Evolutionary conservation across 2,888 invertebrate genomes (phyloP).

Genomic region (Diplazon laetatorius): DNA sequence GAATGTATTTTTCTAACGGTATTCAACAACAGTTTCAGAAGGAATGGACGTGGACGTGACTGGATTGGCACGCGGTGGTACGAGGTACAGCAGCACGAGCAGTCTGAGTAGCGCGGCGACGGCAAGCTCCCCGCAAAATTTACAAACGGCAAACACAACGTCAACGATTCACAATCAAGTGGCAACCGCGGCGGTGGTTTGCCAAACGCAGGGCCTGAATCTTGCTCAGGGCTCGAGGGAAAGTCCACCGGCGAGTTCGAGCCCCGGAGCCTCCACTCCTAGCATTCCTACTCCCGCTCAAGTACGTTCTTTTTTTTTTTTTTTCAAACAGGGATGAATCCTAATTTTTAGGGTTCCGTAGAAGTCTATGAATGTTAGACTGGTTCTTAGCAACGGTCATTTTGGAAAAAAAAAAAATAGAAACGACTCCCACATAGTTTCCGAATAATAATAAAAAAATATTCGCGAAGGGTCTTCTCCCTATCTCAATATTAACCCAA

Average conservation of each 20-base stretch:
- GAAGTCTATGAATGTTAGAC: too few relatives aligned
- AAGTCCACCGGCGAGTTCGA: conserved; percentile 80
- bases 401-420: too few relatives aligned
- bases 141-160: conserved; percentile 72
- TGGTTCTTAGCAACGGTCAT: too few relatives aligned
- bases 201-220: conserved; percentile 80
- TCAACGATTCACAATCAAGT: conserved; percentile 77
- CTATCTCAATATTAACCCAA: too few relatives aligned
- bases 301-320: conserved; percentile 67
- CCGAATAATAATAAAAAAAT: too few relatives aligned
- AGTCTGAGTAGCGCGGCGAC: conserved; percentile 83
- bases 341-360: neutral
- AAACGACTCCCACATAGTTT: too few relatives aligned
- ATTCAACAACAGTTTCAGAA: conserved; percentile 73
- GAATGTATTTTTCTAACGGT: too few relatives aligned
- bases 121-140: conserved; percentile 82
- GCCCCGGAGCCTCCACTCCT: conserved; percentile 77
- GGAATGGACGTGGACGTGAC: conserved; percentile 79
- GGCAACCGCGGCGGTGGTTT: conserved; percentile 79
- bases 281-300: conserved; percentile 80
- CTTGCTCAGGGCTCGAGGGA: conserved; percentile 79
- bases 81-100: conserved; percentile 83
- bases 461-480: too few relatives aligned
- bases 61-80: conserved; percentile 77
- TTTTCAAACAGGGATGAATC: neutral